Base-by-base conservation (phyloP, 2,888 invertebrate species). In the Cephus nigrinus region DNA sequence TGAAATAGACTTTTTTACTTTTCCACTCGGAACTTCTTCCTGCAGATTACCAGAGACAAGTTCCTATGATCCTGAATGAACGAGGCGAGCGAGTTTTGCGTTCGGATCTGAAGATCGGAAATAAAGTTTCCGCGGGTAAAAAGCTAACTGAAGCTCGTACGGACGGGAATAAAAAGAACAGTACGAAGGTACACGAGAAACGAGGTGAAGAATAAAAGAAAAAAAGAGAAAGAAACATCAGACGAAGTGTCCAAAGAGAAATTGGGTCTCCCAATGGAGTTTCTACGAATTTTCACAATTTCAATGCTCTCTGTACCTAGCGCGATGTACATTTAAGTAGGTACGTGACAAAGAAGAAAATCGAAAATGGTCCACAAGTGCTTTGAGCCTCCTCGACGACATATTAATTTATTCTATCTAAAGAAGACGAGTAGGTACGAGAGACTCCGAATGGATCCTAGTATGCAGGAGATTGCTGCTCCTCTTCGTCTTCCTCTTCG, bases 401-500 rank as follows among this genome's bases (percentile, higher is more conserved):
- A 75, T 32, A 69, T 77, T 77, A 77, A 77, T 75, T 77, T 77
- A 77, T 77, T 77, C 77, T 77, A 77, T 77, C 77, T 77, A 77
- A 77, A 74, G 71, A 55, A 75, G 77, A 77, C 74, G 69, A 74
- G 74, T 71, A 74, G 74, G 75, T 73, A 69, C 73, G 77, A 77
- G 77, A 77, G 69, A 75, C 77, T 11, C n/a, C 12, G 71, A 72
- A 75, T 79, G 71, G 79, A 80, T 84, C 80, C 81, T 90, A 90
- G 82, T 87, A 89, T 68, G 86, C 86, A 35, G 90, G 90, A 69
- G 90, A 90, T 82, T 88, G 88, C 76, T 87, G 83, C 30, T 94
- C 94, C 69, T 95, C 95, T 75, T 94, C 94, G 68, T 96, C 96
- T 69, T 96, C 96, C 84, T 95, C 94, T 35, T 95, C 95, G 86